phyloP scores from a whole-genome alignment of 2,113 vertebrate species.

The Xerus inauris region DNA sequence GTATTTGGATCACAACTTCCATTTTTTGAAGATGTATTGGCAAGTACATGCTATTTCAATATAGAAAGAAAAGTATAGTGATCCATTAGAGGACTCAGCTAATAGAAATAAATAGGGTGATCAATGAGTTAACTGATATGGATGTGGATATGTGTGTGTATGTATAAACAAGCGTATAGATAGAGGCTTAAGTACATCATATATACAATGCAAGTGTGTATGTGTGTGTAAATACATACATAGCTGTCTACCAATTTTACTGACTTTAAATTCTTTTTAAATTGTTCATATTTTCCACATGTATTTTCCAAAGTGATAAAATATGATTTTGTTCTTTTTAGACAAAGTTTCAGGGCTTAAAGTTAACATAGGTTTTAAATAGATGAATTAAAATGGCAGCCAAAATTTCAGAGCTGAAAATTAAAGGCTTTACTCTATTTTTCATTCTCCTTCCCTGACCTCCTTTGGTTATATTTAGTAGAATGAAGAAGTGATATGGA shows the following conservation, averaged over 20 bases:
- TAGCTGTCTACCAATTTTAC: not conserved
- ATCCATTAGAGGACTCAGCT: not conserved
- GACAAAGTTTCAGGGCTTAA: not conserved
- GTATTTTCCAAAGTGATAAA: not conserved
- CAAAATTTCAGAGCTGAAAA: not conserved
- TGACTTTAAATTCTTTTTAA: not conserved
- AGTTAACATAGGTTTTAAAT: not conserved
- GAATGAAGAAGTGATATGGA: not conserved
- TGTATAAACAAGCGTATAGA: no score
- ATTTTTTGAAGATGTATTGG: not conserved
- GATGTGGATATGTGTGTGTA: not conserved
- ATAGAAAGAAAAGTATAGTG: not conserved
- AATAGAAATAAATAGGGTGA: not conserved
- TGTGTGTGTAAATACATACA: not conserved
- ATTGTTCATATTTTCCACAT: not conserved
- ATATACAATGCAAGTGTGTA: not conserved
- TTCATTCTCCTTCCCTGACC: not conserved
- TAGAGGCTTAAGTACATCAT: not conserved
- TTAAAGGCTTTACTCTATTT: not conserved
- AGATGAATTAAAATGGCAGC: not conserved
- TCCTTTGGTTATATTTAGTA: not conserved
- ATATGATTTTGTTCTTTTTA: not conserved
- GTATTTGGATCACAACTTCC: not conserved
- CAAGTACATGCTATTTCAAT: not conserved
- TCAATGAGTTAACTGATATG: not conserved